Conservation (phyloP, 2,888 invertebrate genomes). For the Nephrocerus scutellatus region DNA sequence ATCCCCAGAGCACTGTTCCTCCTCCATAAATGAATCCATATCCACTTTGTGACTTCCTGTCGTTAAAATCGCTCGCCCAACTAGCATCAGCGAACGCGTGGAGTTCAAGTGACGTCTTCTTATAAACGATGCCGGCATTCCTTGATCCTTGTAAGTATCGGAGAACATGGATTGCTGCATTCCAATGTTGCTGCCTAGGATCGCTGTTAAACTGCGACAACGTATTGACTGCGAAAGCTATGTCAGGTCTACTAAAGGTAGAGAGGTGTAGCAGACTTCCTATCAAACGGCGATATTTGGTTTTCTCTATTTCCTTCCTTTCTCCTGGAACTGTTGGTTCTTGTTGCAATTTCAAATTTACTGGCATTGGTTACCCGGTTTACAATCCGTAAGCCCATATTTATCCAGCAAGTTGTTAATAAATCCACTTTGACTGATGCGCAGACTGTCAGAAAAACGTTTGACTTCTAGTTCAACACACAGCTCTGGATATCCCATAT, state of each 20-base stretch:
- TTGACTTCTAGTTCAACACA: too few species aligned
- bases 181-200: conserved; percentile 10
- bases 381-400: conserved; percentile 11
- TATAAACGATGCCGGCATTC: conserved; percentile 6
- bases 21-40: conserved; percentile 5
- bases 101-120: conserved; percentile 1
- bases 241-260: conserved; percentile 14
- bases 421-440: conserved; percentile 8
- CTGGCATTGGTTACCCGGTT: too few species aligned
- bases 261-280: conserved; percentile 8
- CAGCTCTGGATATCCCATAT: too few species aligned
- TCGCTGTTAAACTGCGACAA: too few species aligned
- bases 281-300: too few species aligned
- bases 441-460: not conserved
- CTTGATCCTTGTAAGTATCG: conserved; percentile 6
- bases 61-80: conserved; percentile 8
- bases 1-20: conserved; percentile 4
- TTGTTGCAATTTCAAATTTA: too few species aligned
- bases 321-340: conserved; percentile 8
- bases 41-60: conserved; percentile 6
- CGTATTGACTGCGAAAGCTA: conserved; percentile 8
- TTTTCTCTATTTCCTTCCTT: conserved; percentile 3
- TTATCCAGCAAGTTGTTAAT: too few species aligned
- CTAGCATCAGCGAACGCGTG: conserved; percentile 4
- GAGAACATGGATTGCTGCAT: conserved; percentile 2